phyloP scores from a whole-genome alignment of 2,797 vertebrate genomes.

The Peromyscus aztecus region DNA sequence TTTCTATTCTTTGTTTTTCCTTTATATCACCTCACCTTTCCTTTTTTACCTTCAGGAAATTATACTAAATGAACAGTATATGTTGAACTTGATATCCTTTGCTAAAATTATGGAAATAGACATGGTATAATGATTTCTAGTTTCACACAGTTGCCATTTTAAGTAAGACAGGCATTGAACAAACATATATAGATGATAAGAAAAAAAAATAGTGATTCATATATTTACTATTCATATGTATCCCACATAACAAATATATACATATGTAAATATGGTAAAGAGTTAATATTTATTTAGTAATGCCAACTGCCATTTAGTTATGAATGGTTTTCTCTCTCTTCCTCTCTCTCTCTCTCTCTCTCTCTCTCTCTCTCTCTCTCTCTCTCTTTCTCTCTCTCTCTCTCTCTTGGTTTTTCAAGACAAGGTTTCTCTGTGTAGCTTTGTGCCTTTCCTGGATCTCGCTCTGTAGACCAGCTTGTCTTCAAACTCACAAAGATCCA shows the following conservation, averaged over 20 bases:
- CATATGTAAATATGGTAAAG: not conserved
- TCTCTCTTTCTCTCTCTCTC: too few species aligned
- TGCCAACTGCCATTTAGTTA: not conserved
- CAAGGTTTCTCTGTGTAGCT: too few species aligned
- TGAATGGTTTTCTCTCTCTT: not conserved
- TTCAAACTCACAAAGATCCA: too few species aligned
- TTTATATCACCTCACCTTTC: not conserved
- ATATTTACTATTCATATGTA: not conserved
- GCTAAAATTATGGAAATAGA: not conserved
- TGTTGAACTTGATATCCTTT: not conserved
- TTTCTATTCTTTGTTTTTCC: not conserved
- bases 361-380: too few species aligned
- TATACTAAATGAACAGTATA: not conserved
- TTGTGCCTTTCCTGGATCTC: too few species aligned
- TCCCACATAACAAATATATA: not conserved
- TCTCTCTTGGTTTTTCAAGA: too few species aligned
- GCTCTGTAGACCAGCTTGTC: too few species aligned
- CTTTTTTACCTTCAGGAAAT: not conserved
- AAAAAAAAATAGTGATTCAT: not conserved
- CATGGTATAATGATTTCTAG: not conserved
- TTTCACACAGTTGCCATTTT: not conserved
- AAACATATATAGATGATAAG: not conserved
- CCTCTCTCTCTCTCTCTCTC: too few species aligned
- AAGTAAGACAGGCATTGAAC: not conserved
- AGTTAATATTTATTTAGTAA: not conserved